Conservation (phyloP, 2,888 invertebrate genomes). For the Rhyacophila evoluta region DNA sequence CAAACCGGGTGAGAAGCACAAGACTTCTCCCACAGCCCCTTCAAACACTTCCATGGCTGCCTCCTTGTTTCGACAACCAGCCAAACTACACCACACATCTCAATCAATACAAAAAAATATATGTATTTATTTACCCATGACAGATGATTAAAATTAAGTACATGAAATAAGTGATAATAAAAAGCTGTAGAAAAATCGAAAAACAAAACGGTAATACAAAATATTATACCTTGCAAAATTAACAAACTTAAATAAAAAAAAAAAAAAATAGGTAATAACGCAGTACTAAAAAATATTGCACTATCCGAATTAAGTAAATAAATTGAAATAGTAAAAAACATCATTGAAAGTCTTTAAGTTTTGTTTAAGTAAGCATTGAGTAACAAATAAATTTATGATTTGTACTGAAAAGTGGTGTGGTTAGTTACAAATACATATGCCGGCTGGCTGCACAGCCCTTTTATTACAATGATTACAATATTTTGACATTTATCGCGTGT, state of each 20-base stretch:
- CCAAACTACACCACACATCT: neutral
- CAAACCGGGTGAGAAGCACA: neutral
- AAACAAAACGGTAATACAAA: no score
- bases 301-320: no score
- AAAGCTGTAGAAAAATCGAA: no score
- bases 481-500: constrained; percentile 50
- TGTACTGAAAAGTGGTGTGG: neutral
- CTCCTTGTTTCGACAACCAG: constrained; percentile 41
- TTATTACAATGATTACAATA: constrained; percentile 50
- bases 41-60: constrained; percentile 43
- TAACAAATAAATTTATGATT: neutral
- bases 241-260: no score
- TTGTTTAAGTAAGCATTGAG: neutral
- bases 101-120: neutral
- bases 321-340: no score
- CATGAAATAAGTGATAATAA: neutral
- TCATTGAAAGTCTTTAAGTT: no score
- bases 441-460: constrained; percentile 48
- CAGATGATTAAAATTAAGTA: neutral
- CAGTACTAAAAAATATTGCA: no score
- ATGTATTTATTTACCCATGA: neutral
- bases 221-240: no score
- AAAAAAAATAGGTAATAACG: no score
- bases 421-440: neutral
- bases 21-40: constrained; percentile 28